phyloP scores from a whole-genome alignment of 2,797 vertebrate genomes.

The Sciaenops ocellatus region DNA sequence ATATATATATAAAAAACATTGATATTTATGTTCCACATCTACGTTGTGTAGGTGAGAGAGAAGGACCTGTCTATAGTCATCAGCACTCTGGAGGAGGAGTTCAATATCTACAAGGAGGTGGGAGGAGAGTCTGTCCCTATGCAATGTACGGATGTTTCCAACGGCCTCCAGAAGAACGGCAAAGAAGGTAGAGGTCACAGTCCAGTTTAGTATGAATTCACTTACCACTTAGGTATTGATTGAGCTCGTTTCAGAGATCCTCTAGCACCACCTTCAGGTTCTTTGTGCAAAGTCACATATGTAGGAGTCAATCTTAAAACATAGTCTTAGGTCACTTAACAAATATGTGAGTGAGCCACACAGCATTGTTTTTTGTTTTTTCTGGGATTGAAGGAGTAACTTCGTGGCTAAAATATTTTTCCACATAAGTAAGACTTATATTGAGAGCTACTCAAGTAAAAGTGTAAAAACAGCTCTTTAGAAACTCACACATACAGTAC shows the following conservation, averaged over 20 bases:
- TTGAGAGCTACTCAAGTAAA: not conserved
- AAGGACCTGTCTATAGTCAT: slow-evolving; percentile 93
- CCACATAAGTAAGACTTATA: not conserved
- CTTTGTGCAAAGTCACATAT: not conserved
- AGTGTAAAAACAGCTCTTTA: not conserved
- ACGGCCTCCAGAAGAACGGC: slow-evolving; percentile 88
- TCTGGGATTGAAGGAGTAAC: not conserved
- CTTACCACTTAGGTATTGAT: not conserved
- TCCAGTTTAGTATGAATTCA: not conserved
- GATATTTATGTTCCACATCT: slow-evolving; percentile 13
- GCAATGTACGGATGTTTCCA: slow-evolving; percentile 83
- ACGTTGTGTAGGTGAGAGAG: slow-evolving; percentile 89
- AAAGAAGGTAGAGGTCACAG: slow-evolving; percentile 83
- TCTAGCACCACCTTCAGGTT: slow-evolving; percentile 44
- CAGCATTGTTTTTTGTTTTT: not conserved
- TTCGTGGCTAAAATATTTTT: not conserved
- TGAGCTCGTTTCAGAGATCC: not conserved
- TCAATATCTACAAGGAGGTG: slow-evolving; percentile 93
- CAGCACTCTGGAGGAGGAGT: slow-evolving; percentile 92
- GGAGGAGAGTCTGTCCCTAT: slow-evolving; percentile 90
- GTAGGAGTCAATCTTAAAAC: not conserved
- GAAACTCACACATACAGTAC: not conserved
- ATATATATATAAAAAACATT: not conserved
- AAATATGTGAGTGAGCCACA: not conserved
- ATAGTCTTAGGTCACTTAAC: too few relatives aligned